Percentiles rank a stretch among this genome's conserved stretches.
These are phyloP conservation scores for Geotrypetes seraphini DNA, from an alignment of 2,797 vertebrate species.

Conservation along the genomic window DNA sequence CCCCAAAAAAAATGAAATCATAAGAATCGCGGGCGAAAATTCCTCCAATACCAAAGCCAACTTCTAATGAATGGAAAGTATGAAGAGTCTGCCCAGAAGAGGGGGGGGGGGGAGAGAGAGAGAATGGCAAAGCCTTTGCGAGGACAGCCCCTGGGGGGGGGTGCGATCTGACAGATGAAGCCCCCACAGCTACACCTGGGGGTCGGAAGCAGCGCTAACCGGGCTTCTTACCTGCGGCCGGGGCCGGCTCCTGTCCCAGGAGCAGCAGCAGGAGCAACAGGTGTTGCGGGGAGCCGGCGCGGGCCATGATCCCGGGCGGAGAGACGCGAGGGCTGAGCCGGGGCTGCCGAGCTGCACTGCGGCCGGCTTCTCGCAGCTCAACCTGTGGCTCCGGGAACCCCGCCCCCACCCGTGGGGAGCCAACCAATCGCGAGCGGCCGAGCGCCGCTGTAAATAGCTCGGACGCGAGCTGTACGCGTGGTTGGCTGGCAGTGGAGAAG, in stretches of 20 bases:
- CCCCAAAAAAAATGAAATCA: too few species aligned
- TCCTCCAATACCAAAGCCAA: slow-evolving; percentile 1
- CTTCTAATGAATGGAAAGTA: slow-evolving; percentile 22
- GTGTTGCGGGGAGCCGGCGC: slow-evolving; percentile 36
- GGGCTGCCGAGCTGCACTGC: too few species aligned
- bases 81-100: slow-evolving; percentile 14
- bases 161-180: neutral
- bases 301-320: too few species aligned
- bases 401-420: slow-evolving; percentile 48
- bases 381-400: slow-evolving; percentile 49
- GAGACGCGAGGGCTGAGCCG: too few species aligned
- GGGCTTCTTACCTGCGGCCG: too few species aligned
- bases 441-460: slow-evolving; percentile 21
- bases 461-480: slow-evolving; percentile 60
- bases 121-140: slow-evolving; percentile 12
- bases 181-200: neutral
- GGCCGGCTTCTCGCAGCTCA: too few species aligned
- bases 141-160: neutral
- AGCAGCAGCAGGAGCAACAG: slow-evolving; percentile 16
- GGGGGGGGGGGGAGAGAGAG: too few species aligned
- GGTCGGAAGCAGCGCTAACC: too few species aligned
- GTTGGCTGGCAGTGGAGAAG: slow-evolving; percentile 33
- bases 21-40: too few species aligned
- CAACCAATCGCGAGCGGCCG: slow-evolving; percentile 26
- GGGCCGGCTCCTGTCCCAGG: too few species aligned